phyloP scores from a whole-genome alignment of 2,888 invertebrate species.

The Neoascia interrupta region DNA sequence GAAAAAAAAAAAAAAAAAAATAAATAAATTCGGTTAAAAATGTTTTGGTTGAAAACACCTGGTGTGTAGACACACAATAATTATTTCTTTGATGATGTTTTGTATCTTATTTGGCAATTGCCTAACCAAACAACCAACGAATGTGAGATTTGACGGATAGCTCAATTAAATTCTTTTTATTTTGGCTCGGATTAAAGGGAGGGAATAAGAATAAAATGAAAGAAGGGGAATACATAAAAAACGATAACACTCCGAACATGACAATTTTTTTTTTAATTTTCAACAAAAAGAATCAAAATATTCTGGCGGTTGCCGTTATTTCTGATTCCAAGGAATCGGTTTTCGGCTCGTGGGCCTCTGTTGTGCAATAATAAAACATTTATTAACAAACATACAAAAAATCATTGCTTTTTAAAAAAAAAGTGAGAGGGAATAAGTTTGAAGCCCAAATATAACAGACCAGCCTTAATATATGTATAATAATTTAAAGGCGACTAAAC shows the following conservation, averaged over 20 bases:
- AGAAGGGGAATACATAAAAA: neutral
- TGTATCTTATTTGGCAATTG: neutral
- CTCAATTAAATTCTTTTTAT: conserved; percentile 50
- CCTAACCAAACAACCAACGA: conserved; percentile 5
- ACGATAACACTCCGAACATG: conserved; percentile 46
- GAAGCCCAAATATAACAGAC: too few relatives aligned
- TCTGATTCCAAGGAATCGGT: conserved; percentile 29
- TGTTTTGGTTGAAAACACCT: neutral
- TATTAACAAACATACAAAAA: neutral
- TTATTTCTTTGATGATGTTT: neutral
- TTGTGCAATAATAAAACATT: conserved; percentile 47
- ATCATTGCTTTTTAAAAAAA: too few relatives aligned
- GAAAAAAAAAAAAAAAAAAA: too few relatives aligned
- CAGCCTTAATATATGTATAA: too few relatives aligned
- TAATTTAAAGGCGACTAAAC: too few relatives aligned
- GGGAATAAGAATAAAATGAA: conserved; percentile 20
- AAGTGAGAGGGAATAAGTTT: too few relatives aligned
- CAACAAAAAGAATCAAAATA: conserved; percentile 11
- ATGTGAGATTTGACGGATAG: conserved; percentile 29
- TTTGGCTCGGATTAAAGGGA: conserved; percentile 20
- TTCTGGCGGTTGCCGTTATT: too few relatives aligned
- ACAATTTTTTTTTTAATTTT: conserved; percentile 46
- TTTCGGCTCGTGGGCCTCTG: conserved; percentile 47
- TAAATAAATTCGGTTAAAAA: conserved; percentile 25
- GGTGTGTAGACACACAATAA: neutral